Conservation (phyloP, 2,888 invertebrate species). For the Drosophila kuntzei region DNA sequence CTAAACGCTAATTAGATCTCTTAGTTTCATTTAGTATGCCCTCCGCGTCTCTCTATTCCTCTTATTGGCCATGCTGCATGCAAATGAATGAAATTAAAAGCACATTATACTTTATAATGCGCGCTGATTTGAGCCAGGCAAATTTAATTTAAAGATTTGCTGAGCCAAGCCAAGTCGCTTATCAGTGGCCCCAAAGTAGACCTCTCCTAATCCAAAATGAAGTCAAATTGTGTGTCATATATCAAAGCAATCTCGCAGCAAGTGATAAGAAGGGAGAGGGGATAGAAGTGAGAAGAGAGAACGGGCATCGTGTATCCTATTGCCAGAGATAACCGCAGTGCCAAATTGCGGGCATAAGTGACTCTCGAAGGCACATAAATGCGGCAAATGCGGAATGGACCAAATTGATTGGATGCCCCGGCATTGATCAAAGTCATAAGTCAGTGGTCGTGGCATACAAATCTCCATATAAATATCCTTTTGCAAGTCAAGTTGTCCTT, state of each 20-base stretch:
- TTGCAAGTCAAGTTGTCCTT: constrained; percentile 72
- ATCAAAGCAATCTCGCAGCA: constrained; percentile 44
- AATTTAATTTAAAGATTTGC: constrained; percentile 78
- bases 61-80: constrained; percentile 40
- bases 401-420: constrained; percentile 65
- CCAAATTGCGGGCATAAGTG: constrained; percentile 80
- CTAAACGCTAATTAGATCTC: constrained; percentile 75
- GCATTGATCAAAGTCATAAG: constrained; percentile 82
- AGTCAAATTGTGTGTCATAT: constrained; percentile 51
- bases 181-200: constrained; percentile 25
- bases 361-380: constrained; percentile 70
- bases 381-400: constrained; percentile 52
- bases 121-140: constrained; percentile 69
- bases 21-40: constrained; percentile 61
- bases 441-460: constrained; percentile 74
- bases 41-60: neutral
- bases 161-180: constrained; percentile 47
- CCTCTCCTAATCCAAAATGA: constrained; percentile 11
- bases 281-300: neutral
- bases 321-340: constrained; percentile 68
- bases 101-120: constrained; percentile 80
- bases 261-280: neutral
- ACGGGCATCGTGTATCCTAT: constrained; percentile 28
- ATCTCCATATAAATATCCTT: constrained; percentile 81
- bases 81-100: constrained; percentile 82